Percentiles rank a stretch among this genome's conserved stretches.
Evolutionary conservation across 1,140 invertebrate species (phyloP).

Genomic region (Orius insidiosus): DNA sequence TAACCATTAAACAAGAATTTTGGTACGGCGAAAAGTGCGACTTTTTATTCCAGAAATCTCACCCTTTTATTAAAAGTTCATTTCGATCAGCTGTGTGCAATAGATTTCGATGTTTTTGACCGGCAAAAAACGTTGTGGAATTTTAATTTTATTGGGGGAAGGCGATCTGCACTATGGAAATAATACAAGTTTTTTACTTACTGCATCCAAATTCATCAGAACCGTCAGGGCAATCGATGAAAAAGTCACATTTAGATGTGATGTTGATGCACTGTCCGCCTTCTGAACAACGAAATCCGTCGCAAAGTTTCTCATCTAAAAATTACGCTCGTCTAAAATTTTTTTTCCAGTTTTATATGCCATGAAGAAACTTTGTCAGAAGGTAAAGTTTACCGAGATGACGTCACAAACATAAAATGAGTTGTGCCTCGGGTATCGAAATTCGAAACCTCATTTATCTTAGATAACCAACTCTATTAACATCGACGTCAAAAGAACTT

Average conservation of each 20-base stretch:
- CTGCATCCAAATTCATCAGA: conserved; percentile 30
- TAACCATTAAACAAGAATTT: no score
- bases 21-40: no score
- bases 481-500: not conserved
- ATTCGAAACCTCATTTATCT: not conserved
- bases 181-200: conserved; percentile 20
- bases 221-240: conserved; percentile 28
- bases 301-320: conserved; percentile 9
- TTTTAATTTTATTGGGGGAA: no score
- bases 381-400: no score
- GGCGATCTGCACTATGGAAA: no score
- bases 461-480: not conserved
- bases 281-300: conserved; percentile 12
- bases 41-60: no score
- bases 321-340: no score
- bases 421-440: not conserved
- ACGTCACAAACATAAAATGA: not conserved
- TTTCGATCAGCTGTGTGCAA: no score
- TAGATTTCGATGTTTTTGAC: no score
- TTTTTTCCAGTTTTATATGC: not conserved
- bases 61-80: no score
- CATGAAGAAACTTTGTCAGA: no score
- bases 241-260: conserved; percentile 27
- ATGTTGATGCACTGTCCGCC: conserved; percentile 27
- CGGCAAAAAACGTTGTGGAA: no score